Base-by-base conservation (phyloP, 1,140 invertebrate species). In the Oscheius sp. region DNA sequence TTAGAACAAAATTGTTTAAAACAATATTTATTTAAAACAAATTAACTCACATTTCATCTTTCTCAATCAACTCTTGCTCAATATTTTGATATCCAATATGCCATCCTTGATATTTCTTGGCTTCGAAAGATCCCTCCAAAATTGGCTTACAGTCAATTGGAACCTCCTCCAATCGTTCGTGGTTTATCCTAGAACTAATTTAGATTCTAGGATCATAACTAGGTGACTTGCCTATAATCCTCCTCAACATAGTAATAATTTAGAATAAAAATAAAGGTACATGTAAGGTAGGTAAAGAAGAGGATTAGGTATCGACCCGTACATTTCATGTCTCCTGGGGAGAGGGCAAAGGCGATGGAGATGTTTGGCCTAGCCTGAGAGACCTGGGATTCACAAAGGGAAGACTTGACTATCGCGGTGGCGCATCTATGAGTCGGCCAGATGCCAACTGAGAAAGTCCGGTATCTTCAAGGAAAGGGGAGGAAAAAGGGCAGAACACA, bases 321-420 rank as follows among this genome's bases (percentile, higher is more conserved):
- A 55, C 49, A 55, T 55, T 55, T 55, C 49, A 55, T 55, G 49
- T n/a, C 38, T 10, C n/a, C 38, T 42, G n/a, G 10, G n/a, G 38
- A 42, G 38, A n/a, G n/a, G 38, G 38, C 38, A 42, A n/a, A 42
- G 38, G 10, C 38, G 38, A 42, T n/a, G 38, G n/a, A 42, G 38
- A 42, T n/a, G 38, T 10, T n/a, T 42, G 38, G 38, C 38, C n/a
- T 10, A n/a, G 38, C 10, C n/a, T 10, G 38, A 10, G 38, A n/a
- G 38, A n/a, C 10, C n/a, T n/a, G 38, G 38, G 38, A 10, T n/a
- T n/a, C n/a, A n/a, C n/a, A n/a, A n/a, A n/a, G n/a, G n/a, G n/a
- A n/a, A n/a, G n/a, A n/a, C n/a, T n/a, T n/a, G n/a, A n/a, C n/a
- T n/a, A n/a, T n/a, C n/a, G n/a, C n/a, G n/a, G n/a, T n/a, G n/a